Conservation (phyloP, 2,888 invertebrate genomes). For the Eutolmus rufibarbis region DNA sequence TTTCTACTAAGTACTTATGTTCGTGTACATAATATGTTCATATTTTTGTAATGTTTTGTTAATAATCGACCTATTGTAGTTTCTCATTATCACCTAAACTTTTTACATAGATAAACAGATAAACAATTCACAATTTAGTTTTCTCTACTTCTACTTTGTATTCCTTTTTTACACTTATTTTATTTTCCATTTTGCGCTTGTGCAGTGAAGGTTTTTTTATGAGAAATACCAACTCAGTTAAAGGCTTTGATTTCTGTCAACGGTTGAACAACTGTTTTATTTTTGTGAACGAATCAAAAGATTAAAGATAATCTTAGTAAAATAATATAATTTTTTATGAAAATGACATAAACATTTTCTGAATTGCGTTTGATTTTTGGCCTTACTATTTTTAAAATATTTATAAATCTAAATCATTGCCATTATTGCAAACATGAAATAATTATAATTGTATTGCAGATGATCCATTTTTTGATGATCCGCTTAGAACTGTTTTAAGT, state of each 20-base stretch:
- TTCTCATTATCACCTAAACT: conserved; percentile 22
- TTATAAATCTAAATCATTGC: neutral
- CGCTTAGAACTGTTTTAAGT: neutral
- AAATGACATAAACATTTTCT: neutral
- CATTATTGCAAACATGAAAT: neutral
- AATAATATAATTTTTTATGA: neutral
- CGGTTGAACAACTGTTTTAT: neutral
- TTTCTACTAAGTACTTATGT: conserved; percentile 33
- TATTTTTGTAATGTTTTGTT: conserved; percentile 37
- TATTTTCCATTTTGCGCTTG: neutral
- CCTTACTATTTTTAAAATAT: neutral
- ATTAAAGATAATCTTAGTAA: neutral
- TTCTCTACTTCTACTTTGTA: neutral
- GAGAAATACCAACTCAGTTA: neutral
- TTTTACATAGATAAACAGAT: conserved; percentile 24
- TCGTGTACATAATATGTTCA: conserved; percentile 34
- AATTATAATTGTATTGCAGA: neutral
- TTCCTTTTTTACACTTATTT: conserved; percentile 2
- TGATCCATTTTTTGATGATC: no score
- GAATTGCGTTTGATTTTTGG: neutral
- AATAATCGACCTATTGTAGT: conserved; percentile 35
- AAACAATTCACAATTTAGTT: neutral
- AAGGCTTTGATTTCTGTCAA: neutral
- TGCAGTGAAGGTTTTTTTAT: neutral
- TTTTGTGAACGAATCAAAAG: neutral